Base-by-base conservation (phyloP, 2,888 invertebrate genomes). In the Mythimna ferrago region DNA sequence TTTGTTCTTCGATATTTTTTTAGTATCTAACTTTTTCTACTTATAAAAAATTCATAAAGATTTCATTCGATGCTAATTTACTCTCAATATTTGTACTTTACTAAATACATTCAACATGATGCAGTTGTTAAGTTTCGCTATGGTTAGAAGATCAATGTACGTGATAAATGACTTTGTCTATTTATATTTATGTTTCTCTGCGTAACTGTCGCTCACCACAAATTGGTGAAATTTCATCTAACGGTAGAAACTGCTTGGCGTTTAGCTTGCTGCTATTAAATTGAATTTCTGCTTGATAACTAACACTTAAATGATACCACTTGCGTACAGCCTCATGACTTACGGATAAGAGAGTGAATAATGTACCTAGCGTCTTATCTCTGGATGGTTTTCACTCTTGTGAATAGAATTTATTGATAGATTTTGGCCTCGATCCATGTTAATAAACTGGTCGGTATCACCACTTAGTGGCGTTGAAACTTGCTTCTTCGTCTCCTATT, bases 201-300 rank as follows among this genome's bases (percentile, higher is more conserved):
- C 65, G 67, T 66, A 87, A 79, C 80, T 79, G 79, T 86, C 78
- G 41, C 72, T 86, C 71, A 81, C 87, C 86, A 75, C 86, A 86
- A 82, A 86, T 84, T 83, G 85, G 87, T 83, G 88, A 86, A 86
- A 87, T 85, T 83, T 64, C 73, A 80, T 60, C 66, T 85, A 87
- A 86, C 83, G 79, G 83, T 86, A 83, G 81, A 87, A 83, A 85
- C 73, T 68, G 66, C 72, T 57, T 58, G 64, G 62, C 70, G 78
- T 77, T 81, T 80, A 75, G 65, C 76, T 80, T 76, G 64, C 73
- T 65, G 76, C 80, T 76, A 87, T 87, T 82, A 87, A 77, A 81
- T 73, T 77, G 66, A 78, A 85, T 67, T 74, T 82, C 82, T 73
- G 62, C 67, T 73, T 81, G 78, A 86, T 85, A 83, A 79, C 76